Evolutionary conservation across 1,140 invertebrate genomes (phyloP).

Genomic region (Dendroctonus valens): DNA sequence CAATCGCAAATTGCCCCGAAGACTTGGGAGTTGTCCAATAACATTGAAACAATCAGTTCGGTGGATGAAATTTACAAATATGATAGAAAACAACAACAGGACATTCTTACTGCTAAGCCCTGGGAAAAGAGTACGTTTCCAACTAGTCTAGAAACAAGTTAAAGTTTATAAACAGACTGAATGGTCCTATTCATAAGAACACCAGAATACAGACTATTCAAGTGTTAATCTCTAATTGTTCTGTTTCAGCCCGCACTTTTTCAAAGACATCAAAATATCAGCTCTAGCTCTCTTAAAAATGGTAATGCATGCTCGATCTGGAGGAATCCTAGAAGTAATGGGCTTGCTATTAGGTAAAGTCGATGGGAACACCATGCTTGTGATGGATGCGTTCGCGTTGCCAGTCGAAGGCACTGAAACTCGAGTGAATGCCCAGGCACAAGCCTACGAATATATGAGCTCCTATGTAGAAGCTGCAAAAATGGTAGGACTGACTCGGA

Average conservation of each 20-base stretch:
- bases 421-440: slow-evolving; percentile 97
- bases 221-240: neutral
- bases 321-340: slow-evolving; percentile 97
- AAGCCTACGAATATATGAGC: slow-evolving; percentile 99
- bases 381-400: slow-evolving; percentile 95
- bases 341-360: slow-evolving; percentile 93
- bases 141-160: neutral
- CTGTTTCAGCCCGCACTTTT: slow-evolving; percentile 87
- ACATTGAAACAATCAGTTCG: slow-evolving; percentile 82
- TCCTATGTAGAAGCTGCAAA: slow-evolving; percentile 96
- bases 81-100: slow-evolving; percentile 91
- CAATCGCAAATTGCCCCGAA: slow-evolving; percentile 79
- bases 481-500: slow-evolving; percentile 60
- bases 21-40: slow-evolving; percentile 92
- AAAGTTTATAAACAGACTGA: slow-evolving; percentile 8
- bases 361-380: slow-evolving; percentile 88
- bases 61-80: slow-evolving; percentile 97
- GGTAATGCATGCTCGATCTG: slow-evolving; percentile 99
- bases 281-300: slow-evolving; percentile 97
- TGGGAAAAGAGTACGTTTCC: slow-evolving; percentile 93
- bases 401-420: slow-evolving; percentile 99
- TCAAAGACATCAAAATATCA: slow-evolving; percentile 98
- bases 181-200: neutral
- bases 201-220: neutral
- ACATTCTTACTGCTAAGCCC: slow-evolving; percentile 93